Base-by-base conservation (phyloP, 1,140 invertebrate species). In the Drosophila sucinea region DNA sequence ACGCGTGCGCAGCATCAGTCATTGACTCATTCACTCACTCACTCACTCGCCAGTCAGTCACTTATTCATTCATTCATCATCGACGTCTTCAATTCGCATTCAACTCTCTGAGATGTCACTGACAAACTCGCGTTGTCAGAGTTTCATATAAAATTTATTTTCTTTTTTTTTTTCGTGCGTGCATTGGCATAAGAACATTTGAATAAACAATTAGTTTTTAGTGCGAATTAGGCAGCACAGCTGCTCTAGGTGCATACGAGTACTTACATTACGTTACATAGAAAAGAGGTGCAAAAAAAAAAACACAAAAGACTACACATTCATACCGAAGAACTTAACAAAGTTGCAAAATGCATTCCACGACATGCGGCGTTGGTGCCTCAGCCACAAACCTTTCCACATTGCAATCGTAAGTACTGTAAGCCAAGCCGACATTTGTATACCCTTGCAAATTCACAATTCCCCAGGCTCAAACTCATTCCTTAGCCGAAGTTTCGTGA, bases 341-440 rank as follows among this genome's bases (percentile, higher is more conserved):
- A 86, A 81, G 66, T 73, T 66, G 63, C 64, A 47, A 62, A 82
- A 90, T 90, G 89, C 89, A 90, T 90, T 90, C 89, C 78, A 90
- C 83, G 68, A 77, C 89, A 85, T 90, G 89, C 89, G 89, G 89
- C 62, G 81, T 90, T 61, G 83, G 85, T 51, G 80, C 84, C 68
- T 89, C 85, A 8, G 80, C 85, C 85, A 84, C 83, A 58, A 87
- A 89, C 54, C 86, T 89, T 25, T 70, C 84, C 29, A 51, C 81
- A 40, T 69, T 89, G 41, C 79, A 89, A 71, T 65, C 79, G 83
- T 87, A 89, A 87, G 83, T 86, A 63, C 6, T 29, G 11, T 25
- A 55, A 70, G 25, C 56, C 30, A 56, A 25, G 3, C 11, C 1
- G 4, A 17, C 4, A 10, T 47, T 38, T 11, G 8, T 11, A 38